Conservation (phyloP, 1,140 invertebrate genomes). For the Sinonovacula constricta region DNA sequence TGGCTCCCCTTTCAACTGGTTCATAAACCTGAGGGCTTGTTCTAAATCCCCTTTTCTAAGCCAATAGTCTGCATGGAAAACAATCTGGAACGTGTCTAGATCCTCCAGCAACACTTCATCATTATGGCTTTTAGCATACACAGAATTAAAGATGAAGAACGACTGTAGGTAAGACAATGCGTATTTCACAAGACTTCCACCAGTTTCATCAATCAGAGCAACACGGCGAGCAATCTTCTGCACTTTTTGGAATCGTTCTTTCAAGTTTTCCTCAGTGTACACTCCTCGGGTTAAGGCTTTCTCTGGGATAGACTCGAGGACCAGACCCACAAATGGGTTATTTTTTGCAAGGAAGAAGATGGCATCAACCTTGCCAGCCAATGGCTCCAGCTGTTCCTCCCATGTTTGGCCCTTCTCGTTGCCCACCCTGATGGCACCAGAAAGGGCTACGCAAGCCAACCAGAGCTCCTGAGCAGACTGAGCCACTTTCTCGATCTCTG, state of each 20-base stretch:
- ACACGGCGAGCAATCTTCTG: slow-evolving; percentile 82
- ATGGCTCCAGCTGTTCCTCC: slow-evolving; percentile 83
- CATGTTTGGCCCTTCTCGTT: slow-evolving; percentile 69
- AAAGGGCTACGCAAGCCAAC: slow-evolving; percentile 92
- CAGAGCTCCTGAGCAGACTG: slow-evolving; percentile 92
- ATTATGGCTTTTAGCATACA: slow-evolving; percentile 78
- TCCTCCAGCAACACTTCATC: slow-evolving; percentile 79
- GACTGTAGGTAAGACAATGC: slow-evolving; percentile 93
- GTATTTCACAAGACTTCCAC: slow-evolving; percentile 88
- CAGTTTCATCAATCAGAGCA: slow-evolving; percentile 89
- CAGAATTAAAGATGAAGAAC: slow-evolving; percentile 78
- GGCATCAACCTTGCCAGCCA: slow-evolving; percentile 86
- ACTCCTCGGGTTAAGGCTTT: slow-evolving; percentile 89
- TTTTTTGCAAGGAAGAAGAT: slow-evolving; percentile 80
- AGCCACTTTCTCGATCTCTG: slow-evolving; percentile 88
- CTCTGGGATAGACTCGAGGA: slow-evolving; percentile 87
- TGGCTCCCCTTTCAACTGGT: slow-evolving; percentile 91
- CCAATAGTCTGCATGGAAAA: slow-evolving; percentile 89
- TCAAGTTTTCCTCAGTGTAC: slow-evolving; percentile 90
- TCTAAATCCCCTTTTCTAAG: slow-evolving; percentile 91
- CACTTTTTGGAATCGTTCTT: slow-evolving; percentile 91
- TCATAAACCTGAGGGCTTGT: slow-evolving; percentile 92
- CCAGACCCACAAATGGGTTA: slow-evolving; percentile 84
- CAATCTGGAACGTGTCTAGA: slow-evolving; percentile 91
- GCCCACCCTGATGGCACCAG: slow-evolving; percentile 85